A percentile compares a stretch with the other conserved stretches of the same genome.
Conservation (phyloP, 2,797 vertebrate species). For the Protonibea diacanthus region DNA sequence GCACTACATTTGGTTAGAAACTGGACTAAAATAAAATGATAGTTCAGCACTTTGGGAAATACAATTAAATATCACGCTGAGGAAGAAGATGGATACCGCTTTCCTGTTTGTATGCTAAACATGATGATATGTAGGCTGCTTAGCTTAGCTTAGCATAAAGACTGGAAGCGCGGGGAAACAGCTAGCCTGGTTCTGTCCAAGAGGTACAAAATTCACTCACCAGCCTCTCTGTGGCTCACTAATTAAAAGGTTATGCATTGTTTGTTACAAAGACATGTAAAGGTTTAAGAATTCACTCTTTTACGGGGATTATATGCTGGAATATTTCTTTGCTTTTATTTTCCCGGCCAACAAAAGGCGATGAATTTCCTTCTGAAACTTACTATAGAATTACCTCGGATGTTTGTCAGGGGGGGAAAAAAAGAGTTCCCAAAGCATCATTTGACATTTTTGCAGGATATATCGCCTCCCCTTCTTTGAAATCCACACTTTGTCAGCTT, state of each 20-base stretch:
- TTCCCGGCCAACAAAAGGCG: not conserved
- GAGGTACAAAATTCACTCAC: not conserved
- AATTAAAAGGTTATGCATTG: not conserved
- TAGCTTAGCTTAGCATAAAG: not conserved
- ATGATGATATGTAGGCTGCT: not conserved
- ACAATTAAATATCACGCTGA: not conserved
- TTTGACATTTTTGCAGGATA: constrained; percentile 41
- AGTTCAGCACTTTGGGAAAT: not conserved
- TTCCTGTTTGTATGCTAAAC: too few species aligned
- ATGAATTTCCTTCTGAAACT: constrained; percentile 3
- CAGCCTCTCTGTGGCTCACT: not conserved
- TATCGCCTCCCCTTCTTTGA: constrained; percentile 31
- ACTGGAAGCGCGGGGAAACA: not conserved
- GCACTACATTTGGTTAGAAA: not conserved
- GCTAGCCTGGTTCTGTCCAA: not conserved
- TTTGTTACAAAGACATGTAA: not conserved
- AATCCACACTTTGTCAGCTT: constrained; percentile 55
- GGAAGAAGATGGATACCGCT: too few species aligned
- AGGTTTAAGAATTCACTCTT: not conserved
- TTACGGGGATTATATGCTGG: not conserved
- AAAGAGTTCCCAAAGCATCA: constrained; percentile 20
- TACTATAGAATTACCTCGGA: constrained; percentile 16
- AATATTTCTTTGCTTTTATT: not conserved
- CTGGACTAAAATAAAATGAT: too few species aligned
- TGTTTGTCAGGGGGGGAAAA: constrained; percentile 14